Percentiles rank a stretch among this genome's conserved stretches.
phyloP scores from a whole-genome alignment of 2,113 vertebrate genomes.

The Neogale vison region DNA sequence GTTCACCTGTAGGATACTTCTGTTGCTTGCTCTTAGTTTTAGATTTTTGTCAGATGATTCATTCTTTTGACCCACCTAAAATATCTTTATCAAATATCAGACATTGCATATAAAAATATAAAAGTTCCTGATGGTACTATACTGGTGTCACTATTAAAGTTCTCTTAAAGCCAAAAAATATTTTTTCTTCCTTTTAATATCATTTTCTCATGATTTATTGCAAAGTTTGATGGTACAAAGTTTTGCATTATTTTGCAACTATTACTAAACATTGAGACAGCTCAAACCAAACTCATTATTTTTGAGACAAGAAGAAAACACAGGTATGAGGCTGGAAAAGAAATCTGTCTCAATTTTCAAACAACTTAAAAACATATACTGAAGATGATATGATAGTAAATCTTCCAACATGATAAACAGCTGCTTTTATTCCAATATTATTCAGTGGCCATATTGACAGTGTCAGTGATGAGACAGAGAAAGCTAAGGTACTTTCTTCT shows the following conservation, averaged over 20 bases:
- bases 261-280: neutral
- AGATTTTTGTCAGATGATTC: neutral
- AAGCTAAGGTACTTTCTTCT: neutral
- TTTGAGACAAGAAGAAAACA: neutral
- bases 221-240: neutral
- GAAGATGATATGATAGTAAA: neutral
- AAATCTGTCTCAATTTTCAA: neutral
- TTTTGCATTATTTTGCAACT: neutral
- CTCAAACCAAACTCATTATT: neutral
- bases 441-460: neutral
- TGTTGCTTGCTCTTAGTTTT: neutral
- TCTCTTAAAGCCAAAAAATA: neutral
- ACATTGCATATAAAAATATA: neutral
- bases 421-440: neutral
- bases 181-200: neutral
- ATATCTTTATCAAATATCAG: neutral
- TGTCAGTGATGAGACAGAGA: neutral
- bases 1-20: neutral
- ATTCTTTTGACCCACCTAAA: neutral
- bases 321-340: neutral
- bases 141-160: neutral
- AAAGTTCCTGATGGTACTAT: neutral
- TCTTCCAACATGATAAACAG: neutral
- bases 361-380: neutral
- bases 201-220: neutral